Percentiles rank a stretch among this genome's conserved stretches.
Conservation (phyloP, 2,888 invertebrate species). For the Lottia gigantea region DNA sequence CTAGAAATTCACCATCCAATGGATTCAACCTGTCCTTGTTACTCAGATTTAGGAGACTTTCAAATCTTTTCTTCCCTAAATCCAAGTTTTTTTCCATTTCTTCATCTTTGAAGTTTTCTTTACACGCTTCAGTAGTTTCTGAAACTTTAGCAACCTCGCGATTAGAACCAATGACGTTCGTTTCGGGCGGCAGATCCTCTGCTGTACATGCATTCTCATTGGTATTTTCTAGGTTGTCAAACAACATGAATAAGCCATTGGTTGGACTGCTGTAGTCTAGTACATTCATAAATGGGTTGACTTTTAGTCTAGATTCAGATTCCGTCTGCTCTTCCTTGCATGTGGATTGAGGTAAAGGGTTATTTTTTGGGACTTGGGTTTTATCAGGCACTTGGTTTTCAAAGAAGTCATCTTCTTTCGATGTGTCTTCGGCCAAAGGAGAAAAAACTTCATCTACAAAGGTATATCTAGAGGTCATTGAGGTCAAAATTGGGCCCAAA, state of each 20-base stretch:
- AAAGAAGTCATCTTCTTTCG: not conserved
- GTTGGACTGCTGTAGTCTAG: not conserved
- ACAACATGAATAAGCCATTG: not conserved
- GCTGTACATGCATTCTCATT: not conserved
- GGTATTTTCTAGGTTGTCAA: not conserved
- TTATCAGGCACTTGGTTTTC: slow-evolving; percentile 4
- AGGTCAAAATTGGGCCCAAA: not conserved
- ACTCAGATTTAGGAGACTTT: too few relatives aligned
- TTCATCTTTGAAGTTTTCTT: not conserved
- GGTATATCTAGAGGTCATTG: not conserved
- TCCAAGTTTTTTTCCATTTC: not conserved
- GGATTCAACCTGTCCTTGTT: too few relatives aligned
- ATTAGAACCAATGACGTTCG: too few relatives aligned
- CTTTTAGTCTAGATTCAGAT: not conserved
- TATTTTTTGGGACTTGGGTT: not conserved
- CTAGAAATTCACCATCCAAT: too few relatives aligned
- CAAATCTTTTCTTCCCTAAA: too few relatives aligned
- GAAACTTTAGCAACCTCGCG: not conserved
- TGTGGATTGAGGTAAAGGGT: not conserved
- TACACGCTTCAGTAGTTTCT: not conserved
- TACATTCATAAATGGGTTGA: not conserved
- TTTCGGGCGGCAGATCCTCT: not conserved
- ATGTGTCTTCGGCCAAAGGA: not conserved
- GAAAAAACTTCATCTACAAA: slow-evolving; percentile 1
- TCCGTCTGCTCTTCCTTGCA: not conserved